Evolutionary conservation across 1,140 invertebrate species (phyloP), one percentile per base, ranked within the genome.

Genomic region (Monochamus saltuarius): DNA sequence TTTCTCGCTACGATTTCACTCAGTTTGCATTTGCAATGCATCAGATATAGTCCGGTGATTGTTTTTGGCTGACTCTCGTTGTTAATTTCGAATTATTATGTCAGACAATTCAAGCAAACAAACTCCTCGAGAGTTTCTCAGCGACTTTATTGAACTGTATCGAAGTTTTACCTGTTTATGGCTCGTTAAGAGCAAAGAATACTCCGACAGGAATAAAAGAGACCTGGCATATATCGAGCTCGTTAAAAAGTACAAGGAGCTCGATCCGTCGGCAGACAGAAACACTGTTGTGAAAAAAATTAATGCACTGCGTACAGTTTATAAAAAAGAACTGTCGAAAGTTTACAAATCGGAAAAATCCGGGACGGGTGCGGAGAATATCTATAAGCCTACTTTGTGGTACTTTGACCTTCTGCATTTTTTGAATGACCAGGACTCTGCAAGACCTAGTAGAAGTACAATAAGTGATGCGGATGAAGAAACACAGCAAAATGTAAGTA

Each of bases 231-330:
- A 61, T 47, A 34, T 22, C n/a, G 39, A 54, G 11, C 7, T 59
- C 11, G 22, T 58, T 17, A 58, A 58, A n/a, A 58, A 58, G 49
- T 49, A 36, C 8, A 37, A 38, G 36, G 49, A 51, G 35, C 40
- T 55, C 14, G 52, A 55, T 55, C 52, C 52, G 13, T 42, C 37
- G 16, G 57, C 57, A 59, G 49, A 43, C 17, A 59, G 49, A 40
- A 39, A 53, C 10, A 53, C 50, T 42, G 49, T 59, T 19, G 22
- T 53, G n/a, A 59, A 59, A 50, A 59, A 59, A 53, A 53, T 53
- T 52, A 53, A 59, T 16, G 16, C 39, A 17, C 37, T 59, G 49
- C 49, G 49, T 19, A 59, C 49, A 3, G 57, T 53, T 22, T 59
- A 59, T 34, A 42, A 40, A 17, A 59, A 53, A 29, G 57, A 59